Conservation (phyloP, 1,140 invertebrate species). For the Tetramorium simillimum region DNA sequence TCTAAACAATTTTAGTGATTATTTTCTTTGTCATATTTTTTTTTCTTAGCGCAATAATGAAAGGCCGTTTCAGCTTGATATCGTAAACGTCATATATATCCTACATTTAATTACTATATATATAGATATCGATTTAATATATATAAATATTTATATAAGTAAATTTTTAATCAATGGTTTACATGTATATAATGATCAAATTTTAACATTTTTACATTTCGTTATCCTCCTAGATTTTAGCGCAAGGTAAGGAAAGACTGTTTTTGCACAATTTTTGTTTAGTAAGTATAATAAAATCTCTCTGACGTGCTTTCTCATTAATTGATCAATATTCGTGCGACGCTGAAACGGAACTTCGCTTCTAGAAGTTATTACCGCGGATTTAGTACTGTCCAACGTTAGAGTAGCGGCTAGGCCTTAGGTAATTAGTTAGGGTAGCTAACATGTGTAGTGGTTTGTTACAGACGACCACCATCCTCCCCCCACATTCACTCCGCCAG, state of each 20-base stretch:
- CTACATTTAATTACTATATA: not conserved
- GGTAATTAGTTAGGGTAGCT: constrained; percentile 84
- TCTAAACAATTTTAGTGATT: constrained; percentile 39
- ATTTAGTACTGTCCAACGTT: constrained; percentile 60
- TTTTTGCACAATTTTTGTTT: not conserved
- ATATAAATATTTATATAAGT: constrained; percentile 4
- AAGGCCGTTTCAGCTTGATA: constrained; percentile 57
- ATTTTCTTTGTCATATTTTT: constrained; percentile 30
- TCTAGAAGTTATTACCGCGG: constrained; percentile 41
- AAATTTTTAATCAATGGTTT: constrained; percentile 6
- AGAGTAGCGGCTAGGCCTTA: constrained; percentile 77
- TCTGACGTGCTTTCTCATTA: not conserved
- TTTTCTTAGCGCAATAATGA: constrained; percentile 42
- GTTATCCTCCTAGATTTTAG: constrained; percentile 27
- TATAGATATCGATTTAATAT: constrained; percentile 7
- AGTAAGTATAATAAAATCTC: not conserved
- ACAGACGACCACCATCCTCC: constrained; percentile 97
- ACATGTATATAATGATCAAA: not conserved
- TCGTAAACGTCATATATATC: not conserved
- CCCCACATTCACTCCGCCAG: constrained; percentile 97
- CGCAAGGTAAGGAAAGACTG: constrained; percentile 30
- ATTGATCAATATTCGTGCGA: not conserved
- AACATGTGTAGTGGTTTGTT: constrained; percentile 91
- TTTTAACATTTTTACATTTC: not conserved
- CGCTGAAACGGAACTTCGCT: constrained; percentile 63